These are phyloP conservation scores for Pangasius macronema DNA, from an alignment of 2,797 vertebrate genomes.

Conservation along the genomic window DNA sequence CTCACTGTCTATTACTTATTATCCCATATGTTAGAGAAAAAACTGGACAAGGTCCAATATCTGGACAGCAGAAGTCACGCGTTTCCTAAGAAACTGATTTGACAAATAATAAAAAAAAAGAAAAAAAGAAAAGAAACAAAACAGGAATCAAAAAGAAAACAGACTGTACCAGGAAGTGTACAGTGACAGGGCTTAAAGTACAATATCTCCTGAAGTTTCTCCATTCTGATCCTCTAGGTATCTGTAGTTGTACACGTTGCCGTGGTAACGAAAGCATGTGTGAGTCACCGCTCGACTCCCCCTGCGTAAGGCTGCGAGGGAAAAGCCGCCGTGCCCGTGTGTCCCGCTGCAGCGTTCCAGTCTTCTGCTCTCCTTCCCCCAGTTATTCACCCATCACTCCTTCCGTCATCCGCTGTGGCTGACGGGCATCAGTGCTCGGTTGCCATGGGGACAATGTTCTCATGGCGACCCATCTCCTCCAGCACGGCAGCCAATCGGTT, in stretches of 20 bases:
- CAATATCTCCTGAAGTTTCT: slow-evolving; percentile 35
- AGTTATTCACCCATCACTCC: neutral
- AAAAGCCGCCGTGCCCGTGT: neutral
- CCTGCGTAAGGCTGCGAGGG: neutral
- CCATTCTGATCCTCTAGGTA: slow-evolving; percentile 11
- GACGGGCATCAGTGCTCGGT: slow-evolving; percentile 83
- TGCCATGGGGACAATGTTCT: slow-evolving; percentile 83
- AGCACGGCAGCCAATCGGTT: slow-evolving; percentile 92
- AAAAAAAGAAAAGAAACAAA: neutral
- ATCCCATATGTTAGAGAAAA: slow-evolving; percentile 57
- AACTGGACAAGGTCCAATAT: slow-evolving; percentile 85
- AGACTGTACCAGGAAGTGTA: slow-evolving; percentile 80
- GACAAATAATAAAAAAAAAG: slow-evolving; percentile 63
- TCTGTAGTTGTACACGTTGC: neutral
- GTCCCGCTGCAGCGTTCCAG: slow-evolving; percentile 12
- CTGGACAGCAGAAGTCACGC: slow-evolving; percentile 86
- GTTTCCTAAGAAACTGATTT: slow-evolving; percentile 95
- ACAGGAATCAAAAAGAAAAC: neutral
- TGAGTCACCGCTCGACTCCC: slow-evolving; percentile 15
- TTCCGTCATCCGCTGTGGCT: slow-evolving; percentile 14
- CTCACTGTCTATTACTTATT: slow-evolving; percentile 54
- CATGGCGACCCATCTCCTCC: slow-evolving; percentile 96
- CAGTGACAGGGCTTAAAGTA: slow-evolving; percentile 70
- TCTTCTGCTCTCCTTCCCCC: slow-evolving; percentile 22
- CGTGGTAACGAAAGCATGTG: slow-evolving; percentile 13